Evolutionary conservation across 2,113 vertebrate genomes (phyloP).

Genomic region (Neoarius graeffei): DNA sequence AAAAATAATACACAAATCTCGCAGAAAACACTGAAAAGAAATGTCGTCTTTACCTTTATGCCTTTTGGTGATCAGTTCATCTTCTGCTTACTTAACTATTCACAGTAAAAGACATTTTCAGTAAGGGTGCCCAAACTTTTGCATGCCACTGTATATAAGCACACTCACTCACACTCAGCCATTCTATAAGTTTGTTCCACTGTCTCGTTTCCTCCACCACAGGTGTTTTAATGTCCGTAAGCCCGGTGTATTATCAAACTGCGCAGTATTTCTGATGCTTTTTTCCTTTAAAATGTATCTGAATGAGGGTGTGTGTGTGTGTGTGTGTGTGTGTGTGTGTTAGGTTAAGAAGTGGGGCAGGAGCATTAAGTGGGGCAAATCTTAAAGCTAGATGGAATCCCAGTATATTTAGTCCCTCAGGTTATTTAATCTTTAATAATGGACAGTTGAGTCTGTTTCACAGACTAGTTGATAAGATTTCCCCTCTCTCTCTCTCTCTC

Average conservation of each 20-base stretch:
- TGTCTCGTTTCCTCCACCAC: background rate
- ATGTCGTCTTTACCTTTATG: too few species aligned
- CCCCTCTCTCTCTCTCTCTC: background rate
- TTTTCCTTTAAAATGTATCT: background rate
- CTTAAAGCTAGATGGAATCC: constrained; percentile 57
- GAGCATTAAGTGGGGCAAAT: constrained; percentile 69
- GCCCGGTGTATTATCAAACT: background rate
- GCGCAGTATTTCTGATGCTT: background rate
- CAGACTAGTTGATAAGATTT: too few species aligned
- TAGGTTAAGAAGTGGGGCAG: constrained; percentile 58
- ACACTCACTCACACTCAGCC: background rate
- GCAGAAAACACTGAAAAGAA: too few species aligned
- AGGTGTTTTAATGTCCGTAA: background rate
- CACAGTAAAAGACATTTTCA: too few species aligned
- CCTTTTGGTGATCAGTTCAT: too few species aligned
- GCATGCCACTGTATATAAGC: too few species aligned
- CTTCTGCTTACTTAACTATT: too few species aligned
- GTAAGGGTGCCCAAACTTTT: too few species aligned
- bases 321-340: constrained; percentile 58
- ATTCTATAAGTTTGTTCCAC: background rate
- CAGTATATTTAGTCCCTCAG: constrained; percentile 59
- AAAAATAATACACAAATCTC: too few species aligned
- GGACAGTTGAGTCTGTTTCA: constrained; percentile 50
- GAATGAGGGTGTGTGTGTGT: background rate
- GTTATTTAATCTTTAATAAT: constrained; percentile 74